Evolutionary conservation across 2,113 vertebrate genomes (phyloP), one percentile per base, ranked within the genome.

Genomic region (Okapia johnstoni): DNA sequence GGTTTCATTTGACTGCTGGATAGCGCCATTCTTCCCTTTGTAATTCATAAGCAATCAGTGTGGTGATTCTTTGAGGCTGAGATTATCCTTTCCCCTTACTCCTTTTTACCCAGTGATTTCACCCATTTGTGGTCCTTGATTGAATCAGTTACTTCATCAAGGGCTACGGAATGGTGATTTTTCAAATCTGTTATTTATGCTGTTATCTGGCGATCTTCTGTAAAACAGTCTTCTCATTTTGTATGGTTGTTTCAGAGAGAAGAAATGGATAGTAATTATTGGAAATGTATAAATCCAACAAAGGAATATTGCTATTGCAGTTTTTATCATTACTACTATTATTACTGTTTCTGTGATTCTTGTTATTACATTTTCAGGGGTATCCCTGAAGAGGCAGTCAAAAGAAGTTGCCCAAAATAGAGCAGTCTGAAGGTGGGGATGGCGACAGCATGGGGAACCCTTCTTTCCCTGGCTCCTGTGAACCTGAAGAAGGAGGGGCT

Each of bases 401-500:
- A 55, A 77, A 94, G 70, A 88, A 77, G 17, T 88, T 89, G 16
- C 90, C 40, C 12, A 7, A 33, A 81, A 73, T 48, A 81, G 36
- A 58, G 58, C 86, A 50, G 5, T 26, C 43, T 66, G 63, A 43
- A 77, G 30, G 73, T 57, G 40, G 52, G 48, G n/a, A 97, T 97
- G 97, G 92, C 96, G 0, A 48, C 79, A 21, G 30, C 28, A 25
- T 28, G 50, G 61, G 84, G 52, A 14, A 87, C 50, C 30, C 10
- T 77, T 19, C 58, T 11, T 55, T 83, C 93, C 92, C 46, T 46
- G 3, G 55, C 83, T 81, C 63, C 83, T 28, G 84, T 94, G 90
- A 96, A 88, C 77, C 95, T 86, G 86, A 96, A 95, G 85, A 85
- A 94, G 60, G 54, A 88, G 70, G 63, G 40, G 15, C 84, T 77